A percentile compares a stretch with the other conserved stretches of the same genome.
Conservation (phyloP, 2,113 vertebrate genomes). For the Halichoeres trimaculatus region DNA sequence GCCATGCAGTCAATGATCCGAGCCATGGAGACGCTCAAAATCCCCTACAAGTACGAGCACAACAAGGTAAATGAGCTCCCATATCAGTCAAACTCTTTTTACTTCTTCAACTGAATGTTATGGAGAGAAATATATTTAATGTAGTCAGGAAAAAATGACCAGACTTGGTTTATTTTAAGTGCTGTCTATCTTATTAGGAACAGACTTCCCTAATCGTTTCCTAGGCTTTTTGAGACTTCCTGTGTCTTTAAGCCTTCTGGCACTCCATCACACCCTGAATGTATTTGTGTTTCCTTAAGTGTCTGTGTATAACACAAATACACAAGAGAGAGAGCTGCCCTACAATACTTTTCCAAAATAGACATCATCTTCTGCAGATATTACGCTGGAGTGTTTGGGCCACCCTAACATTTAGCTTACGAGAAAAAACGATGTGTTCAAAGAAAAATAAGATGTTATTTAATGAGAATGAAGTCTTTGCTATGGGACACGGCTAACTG, state of each 20-base stretch:
- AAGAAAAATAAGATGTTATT: no score
- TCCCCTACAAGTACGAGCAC: slow-evolving; percentile 95
- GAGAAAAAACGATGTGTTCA: no score
- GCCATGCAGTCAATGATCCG: slow-evolving; percentile 96
- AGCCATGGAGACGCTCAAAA: slow-evolving; percentile 94
- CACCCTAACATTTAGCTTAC: no score
- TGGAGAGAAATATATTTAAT: neutral
- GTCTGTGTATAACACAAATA: neutral
- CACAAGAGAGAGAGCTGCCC: neutral
- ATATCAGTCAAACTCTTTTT: slow-evolving; percentile 3
- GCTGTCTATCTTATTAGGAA: slow-evolving; percentile 68
- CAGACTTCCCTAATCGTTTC: slow-evolving; percentile 75
- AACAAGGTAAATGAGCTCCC: slow-evolving; percentile 87
- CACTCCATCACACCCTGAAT: slow-evolving; percentile 18
- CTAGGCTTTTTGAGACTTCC: slow-evolving; percentile 73
- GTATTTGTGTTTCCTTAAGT: slow-evolving; percentile 7
- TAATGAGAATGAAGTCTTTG: no score
- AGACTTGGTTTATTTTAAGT: slow-evolving; percentile 49
- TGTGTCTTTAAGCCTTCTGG: slow-evolving; percentile 56
- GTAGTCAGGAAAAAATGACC: neutral
- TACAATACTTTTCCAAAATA: neutral
- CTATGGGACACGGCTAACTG: no score
- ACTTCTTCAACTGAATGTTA: neutral
- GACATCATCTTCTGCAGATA: neutral
- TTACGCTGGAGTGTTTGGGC: no score